Percentiles rank a stretch among this genome's conserved stretches.
Evolutionary conservation across 2,797 vertebrate species (phyloP).

Genomic region (Hirundo rustica): DNA sequence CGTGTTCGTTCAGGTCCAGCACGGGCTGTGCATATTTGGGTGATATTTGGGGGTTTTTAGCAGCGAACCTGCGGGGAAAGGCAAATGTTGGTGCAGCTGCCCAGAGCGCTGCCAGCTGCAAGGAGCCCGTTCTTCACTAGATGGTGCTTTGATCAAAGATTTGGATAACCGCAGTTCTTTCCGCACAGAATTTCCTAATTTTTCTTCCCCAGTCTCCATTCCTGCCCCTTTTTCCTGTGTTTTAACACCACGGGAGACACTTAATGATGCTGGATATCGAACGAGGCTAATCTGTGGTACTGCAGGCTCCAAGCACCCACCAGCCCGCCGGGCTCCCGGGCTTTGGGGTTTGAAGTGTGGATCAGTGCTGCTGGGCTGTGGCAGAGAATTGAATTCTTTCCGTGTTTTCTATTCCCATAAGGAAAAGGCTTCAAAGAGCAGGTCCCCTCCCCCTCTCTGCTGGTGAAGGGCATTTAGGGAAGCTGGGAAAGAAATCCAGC

Average conservation of each 20-base stretch:
- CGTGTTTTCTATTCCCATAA: conserved; percentile 65
- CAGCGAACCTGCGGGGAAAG: neutral
- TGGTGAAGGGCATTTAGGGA: conserved; percentile 50
- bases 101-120: neutral
- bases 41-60: neutral
- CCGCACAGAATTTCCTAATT: neutral
- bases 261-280: neutral
- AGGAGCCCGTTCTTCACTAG: conserved; percentile 28
- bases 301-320: neutral
- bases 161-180: neutral
- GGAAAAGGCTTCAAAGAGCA: conserved; percentile 56
- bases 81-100: neutral
- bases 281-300: neutral
- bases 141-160: conserved; percentile 45
- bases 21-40: neutral
- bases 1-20: neutral
- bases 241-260: neutral
- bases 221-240: neutral
- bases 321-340: neutral
- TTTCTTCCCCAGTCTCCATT: conserved; percentile 21
- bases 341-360: neutral
- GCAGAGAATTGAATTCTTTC: conserved; percentile 58
- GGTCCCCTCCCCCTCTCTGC: conserved; percentile 45
- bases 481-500: conserved; percentile 17
- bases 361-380: conserved; percentile 37